phyloP scores from a whole-genome alignment of 2,113 vertebrate genomes.

The Hippoglossus stenolepis region DNA sequence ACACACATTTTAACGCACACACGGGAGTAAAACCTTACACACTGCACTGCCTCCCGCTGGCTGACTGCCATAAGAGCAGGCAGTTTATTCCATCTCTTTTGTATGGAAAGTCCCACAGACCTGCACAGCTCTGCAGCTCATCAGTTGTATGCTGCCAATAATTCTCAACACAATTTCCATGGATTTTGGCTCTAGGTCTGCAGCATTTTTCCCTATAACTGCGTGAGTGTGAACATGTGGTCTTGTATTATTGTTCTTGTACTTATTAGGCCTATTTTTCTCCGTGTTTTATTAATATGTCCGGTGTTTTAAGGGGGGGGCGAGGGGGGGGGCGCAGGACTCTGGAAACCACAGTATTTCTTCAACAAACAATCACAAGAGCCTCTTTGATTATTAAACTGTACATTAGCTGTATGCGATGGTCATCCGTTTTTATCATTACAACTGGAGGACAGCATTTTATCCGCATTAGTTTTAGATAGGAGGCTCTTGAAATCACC shows the following conservation, averaged over 20 bases:
- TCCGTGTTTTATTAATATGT: too few species aligned
- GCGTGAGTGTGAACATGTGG: not conserved
- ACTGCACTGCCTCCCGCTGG: conserved; percentile 69
- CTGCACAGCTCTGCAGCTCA: not conserved
- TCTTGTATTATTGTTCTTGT: not conserved
- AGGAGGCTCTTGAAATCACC: too few species aligned
- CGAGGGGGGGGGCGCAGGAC: too few species aligned
- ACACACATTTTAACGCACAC: conserved; percentile 3
- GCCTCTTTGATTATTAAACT: too few species aligned
- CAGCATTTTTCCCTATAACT: not conserved
- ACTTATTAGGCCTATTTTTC: not conserved
- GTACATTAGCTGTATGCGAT: too few species aligned
- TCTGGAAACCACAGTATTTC: too few species aligned
- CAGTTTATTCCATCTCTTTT: not conserved
- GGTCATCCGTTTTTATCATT: too few species aligned
- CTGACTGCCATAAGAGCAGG: conserved; percentile 20
- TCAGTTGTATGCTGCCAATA: not conserved
- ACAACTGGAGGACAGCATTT: too few species aligned
- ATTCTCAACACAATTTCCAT: not conserved
- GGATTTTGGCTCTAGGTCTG: too few species aligned
- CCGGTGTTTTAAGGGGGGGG: too few species aligned
- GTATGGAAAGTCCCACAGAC: not conserved
- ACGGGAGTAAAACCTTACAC: conserved; percentile 43
- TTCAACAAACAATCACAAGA: not conserved
- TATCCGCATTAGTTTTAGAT: too few species aligned